A percentile compares a stretch with the other conserved stretches of the same genome.
These are phyloP conservation scores for Rhea americana DNA, from an alignment of 2,113 vertebrate species.

Conservation along the genomic window DNA sequence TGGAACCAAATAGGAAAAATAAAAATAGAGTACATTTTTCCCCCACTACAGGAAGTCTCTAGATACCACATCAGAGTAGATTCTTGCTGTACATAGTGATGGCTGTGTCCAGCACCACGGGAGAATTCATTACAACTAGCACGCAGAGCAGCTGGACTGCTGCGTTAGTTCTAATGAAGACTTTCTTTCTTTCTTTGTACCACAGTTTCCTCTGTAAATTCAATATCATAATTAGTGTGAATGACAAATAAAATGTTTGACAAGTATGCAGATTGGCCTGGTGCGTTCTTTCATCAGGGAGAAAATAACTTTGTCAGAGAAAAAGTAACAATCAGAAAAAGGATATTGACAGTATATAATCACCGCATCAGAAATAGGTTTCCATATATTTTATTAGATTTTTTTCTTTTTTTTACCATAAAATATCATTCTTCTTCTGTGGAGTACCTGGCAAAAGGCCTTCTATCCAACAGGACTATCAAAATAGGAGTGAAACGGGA, in stretches of 20 bases:
- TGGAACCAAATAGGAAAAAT: conserved; percentile 1
- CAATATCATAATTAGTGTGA: conserved; percentile 70
- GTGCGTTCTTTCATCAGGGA: conserved; percentile 23
- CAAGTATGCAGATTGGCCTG: conserved; percentile 17
- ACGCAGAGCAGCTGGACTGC: conserved; percentile 68
- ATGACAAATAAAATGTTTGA: conserved; percentile 78
- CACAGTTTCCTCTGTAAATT: conserved; percentile 76
- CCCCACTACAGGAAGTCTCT: conserved; percentile 16
- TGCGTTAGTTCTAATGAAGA: conserved; percentile 48
- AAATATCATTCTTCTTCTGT: neutral
- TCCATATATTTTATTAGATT: accelerated
- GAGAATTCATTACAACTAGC: conserved; percentile 37
- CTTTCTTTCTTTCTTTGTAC: conserved; percentile 67
- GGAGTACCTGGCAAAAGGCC: neutral
- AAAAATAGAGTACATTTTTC: neutral
- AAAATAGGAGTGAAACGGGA: neutral
- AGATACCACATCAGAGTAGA: neutral
- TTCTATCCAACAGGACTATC: neutral
- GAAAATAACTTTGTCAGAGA: neutral
- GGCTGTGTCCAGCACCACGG: neutral
- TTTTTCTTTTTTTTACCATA: neutral
- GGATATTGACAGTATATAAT: accelerated
- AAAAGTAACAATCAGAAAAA: neutral
- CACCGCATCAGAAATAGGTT: neutral
- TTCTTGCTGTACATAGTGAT: neutral